These are phyloP conservation scores for Drosophila niveifrons DNA, from an alignment of 2,888 invertebrate genomes.

Conservation along the genomic window DNA sequence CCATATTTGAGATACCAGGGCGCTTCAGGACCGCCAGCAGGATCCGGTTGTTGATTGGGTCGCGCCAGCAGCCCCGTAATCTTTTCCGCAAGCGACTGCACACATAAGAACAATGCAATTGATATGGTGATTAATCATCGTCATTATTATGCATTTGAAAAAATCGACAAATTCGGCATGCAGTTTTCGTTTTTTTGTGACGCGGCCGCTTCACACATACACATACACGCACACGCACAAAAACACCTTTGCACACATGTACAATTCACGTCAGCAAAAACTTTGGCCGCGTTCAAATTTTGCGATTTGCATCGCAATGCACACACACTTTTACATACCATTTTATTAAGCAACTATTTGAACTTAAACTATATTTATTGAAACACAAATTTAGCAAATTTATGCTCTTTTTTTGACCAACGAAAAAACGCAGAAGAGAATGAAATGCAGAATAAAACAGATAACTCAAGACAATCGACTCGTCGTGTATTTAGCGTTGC, in stretches of 20 bases:
- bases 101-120: constrained; percentile 31
- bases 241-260: constrained; percentile 33
- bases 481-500: constrained; percentile 26
- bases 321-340: constrained; percentile 48
- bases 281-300: constrained; percentile 38
- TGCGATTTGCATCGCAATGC: neutral
- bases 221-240: constrained; percentile 31
- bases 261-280: constrained; percentile 62
- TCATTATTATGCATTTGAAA: constrained; percentile 34
- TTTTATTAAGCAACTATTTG: constrained; percentile 53
- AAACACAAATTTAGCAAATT: constrained; percentile 39
- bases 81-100: constrained; percentile 89
- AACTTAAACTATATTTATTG: constrained; percentile 53
- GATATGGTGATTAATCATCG: constrained; percentile 19
- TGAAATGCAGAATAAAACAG: constrained; percentile 55
- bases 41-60: constrained; percentile 88
- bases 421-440: constrained; percentile 56
- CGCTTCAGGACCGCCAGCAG: constrained; percentile 91
- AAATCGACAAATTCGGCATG: constrained; percentile 43
- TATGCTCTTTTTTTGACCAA: constrained; percentile 55
- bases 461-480: constrained; percentile 40
- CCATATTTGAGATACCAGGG: constrained; percentile 96
- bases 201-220: constrained; percentile 61
- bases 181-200: constrained; percentile 57
- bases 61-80: constrained; percentile 92